Evolutionary conservation across 2,888 invertebrate species (phyloP).

Genomic region (Himalopsyche anomala): DNA sequence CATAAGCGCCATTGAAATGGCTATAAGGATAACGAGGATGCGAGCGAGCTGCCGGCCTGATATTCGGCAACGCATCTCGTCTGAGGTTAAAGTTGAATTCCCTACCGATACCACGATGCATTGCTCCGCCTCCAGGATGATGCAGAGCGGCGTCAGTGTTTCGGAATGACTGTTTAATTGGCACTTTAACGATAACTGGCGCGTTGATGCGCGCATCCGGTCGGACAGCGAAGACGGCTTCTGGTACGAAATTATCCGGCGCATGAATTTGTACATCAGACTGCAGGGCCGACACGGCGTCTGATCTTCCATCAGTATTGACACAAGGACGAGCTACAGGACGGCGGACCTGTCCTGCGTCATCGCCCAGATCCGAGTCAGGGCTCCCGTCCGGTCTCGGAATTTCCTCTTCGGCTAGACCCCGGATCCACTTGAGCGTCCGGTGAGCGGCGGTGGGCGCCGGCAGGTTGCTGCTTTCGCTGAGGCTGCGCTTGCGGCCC

Average conservation of each 20-base stretch:
- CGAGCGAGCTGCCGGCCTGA: no score
- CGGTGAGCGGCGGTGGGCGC: conserved; percentile 44
- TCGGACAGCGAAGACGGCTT: not conserved
- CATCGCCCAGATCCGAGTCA: not conserved
- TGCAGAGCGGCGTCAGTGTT: not conserved
- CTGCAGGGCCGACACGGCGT: not conserved
- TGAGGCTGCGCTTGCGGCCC: conserved; percentile 65
- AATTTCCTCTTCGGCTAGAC: not conserved
- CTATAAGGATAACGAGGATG: no score
- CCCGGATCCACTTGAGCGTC: conserved; percentile 1
- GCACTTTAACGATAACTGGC: not conserved
- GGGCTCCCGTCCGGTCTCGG: not conserved
- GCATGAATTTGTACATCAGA: not conserved
- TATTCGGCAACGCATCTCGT: no score
- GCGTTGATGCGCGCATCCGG: not conserved
- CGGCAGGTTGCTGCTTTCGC: conserved; percentile 71
- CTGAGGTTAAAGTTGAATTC: no score
- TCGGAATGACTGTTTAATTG: not conserved
- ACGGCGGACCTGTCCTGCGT: not conserved
- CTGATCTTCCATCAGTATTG: not conserved
- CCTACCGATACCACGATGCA: no score
- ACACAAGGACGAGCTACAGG: not conserved
- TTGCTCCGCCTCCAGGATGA: no score
- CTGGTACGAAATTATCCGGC: not conserved
- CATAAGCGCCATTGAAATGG: no score